These are phyloP conservation scores for Leptoteleia sp. DNA, from an alignment of 1,140 invertebrate genomes.

Conservation along the genomic window DNA sequence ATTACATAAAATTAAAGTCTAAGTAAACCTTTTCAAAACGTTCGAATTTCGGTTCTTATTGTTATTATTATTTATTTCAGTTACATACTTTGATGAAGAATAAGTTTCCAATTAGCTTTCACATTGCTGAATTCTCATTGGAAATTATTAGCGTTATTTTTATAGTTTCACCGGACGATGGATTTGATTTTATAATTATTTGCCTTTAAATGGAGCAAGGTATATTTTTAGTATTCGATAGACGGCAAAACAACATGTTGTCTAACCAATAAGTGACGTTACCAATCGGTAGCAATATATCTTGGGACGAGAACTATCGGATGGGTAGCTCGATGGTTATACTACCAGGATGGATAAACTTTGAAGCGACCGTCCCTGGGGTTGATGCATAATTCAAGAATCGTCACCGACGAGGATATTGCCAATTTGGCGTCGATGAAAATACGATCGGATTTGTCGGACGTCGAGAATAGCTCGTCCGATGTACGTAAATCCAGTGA, in stretches of 20 bases:
- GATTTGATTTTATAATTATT: too few relatives aligned
- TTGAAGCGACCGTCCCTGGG: slow-evolving; percentile 80
- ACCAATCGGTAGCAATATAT: slow-evolving; percentile 73
- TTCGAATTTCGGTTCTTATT: too few relatives aligned
- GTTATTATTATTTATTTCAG: too few relatives aligned
- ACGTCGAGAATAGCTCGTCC: slow-evolving; percentile 68
- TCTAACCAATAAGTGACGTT: slow-evolving; percentile 77
- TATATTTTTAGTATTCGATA: too few relatives aligned
- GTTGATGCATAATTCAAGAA: slow-evolving; percentile 82
- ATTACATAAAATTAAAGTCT: too few relatives aligned
- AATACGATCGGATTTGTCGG: slow-evolving; percentile 82
- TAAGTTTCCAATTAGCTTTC: too few relatives aligned
- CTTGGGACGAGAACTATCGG: slow-evolving; percentile 67
- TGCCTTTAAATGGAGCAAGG: too few relatives aligned
- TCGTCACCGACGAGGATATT: slow-evolving; percentile 82
- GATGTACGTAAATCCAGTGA: slow-evolving; percentile 74
- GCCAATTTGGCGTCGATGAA: slow-evolving; percentile 82
- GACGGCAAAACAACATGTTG: slow-evolving; percentile 47
- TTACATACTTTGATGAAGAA: too few relatives aligned
- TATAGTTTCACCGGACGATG: too few relatives aligned
- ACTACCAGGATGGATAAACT: slow-evolving; percentile 81
- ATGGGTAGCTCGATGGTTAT: slow-evolving; percentile 72
- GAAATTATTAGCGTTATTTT: too few relatives aligned
- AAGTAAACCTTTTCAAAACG: too few relatives aligned
- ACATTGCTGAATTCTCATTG: too few relatives aligned